Conservation (phyloP, 2,797 vertebrate species). For the Erithacus rubecula region DNA sequence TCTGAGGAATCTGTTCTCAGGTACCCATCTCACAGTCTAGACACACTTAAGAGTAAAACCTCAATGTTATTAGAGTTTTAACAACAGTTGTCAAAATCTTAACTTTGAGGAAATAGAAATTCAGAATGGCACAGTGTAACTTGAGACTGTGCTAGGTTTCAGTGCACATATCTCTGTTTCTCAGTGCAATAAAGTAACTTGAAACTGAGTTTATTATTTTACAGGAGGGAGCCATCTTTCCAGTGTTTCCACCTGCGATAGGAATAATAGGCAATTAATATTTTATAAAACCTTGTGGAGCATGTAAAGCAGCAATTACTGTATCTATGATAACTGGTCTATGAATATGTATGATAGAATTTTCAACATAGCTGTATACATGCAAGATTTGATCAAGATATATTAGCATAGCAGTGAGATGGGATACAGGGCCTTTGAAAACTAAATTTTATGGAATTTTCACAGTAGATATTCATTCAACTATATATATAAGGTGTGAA, state of each 20-base stretch:
- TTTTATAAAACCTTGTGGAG: constrained; percentile 63
- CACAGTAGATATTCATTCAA: background rate
- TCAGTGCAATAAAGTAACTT: background rate
- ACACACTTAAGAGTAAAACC: background rate
- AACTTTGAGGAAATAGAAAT: background rate
- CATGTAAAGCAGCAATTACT: constrained; percentile 62
- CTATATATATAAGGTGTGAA: background rate
- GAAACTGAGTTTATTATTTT: constrained; percentile 21
- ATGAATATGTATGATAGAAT: constrained; percentile 69
- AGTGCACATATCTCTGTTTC: background rate
- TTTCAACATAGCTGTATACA: background rate
- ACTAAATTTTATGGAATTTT: background rate
- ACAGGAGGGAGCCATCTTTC: background rate
- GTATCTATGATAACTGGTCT: constrained; percentile 34
- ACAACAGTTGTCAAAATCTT: background rate
- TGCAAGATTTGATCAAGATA: constrained; percentile 28
- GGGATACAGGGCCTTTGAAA: background rate
- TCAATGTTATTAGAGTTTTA: background rate
- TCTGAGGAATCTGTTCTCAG: background rate
- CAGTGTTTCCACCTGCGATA: constrained; percentile 25
- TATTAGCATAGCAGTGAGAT: constrained; percentile 2
- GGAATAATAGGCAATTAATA: constrained; percentile 68
- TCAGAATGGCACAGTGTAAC: accelerated
- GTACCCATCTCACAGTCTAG: background rate
- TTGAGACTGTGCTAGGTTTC: background rate